phyloP scores from a whole-genome alignment of 1,140 invertebrate genomes.

The Drosophila nigrodunni region DNA sequence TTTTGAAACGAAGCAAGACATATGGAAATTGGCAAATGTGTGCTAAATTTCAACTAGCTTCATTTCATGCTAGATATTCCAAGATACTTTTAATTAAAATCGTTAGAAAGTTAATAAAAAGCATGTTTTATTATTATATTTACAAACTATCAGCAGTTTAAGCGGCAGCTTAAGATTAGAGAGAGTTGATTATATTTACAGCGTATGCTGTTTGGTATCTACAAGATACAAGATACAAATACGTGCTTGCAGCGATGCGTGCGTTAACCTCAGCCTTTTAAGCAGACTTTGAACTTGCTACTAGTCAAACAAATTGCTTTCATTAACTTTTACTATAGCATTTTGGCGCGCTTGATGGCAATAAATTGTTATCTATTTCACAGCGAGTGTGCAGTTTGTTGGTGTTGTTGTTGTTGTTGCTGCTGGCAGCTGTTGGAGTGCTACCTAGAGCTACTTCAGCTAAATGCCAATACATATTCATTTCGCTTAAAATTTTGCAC shows the following conservation, averaged over 20 bases:
- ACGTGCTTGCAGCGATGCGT: constrained; percentile 6
- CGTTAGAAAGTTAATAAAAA: too few relatives aligned
- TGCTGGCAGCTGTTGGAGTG: constrained; percentile 43
- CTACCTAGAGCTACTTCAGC: constrained; percentile 68
- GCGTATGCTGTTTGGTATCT: not conserved
- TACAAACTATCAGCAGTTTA: not conserved
- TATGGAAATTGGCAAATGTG: too few relatives aligned
- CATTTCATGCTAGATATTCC: too few relatives aligned
- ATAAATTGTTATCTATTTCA: constrained; percentile 77
- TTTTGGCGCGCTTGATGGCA: constrained; percentile 74
- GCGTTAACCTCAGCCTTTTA: constrained; percentile 19
- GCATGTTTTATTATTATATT: too few relatives aligned
- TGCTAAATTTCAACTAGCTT: too few relatives aligned
- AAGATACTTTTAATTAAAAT: too few relatives aligned
- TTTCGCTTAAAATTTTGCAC: constrained; percentile 79
- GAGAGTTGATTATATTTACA: constrained; percentile 1
- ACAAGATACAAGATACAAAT: not conserved
- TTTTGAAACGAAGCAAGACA: too few relatives aligned
- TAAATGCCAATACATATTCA: constrained; percentile 83
- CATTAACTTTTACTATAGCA: constrained; percentile 82
- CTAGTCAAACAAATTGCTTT: constrained; percentile 76
- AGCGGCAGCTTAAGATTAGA: not conserved
- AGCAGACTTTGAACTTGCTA: constrained; percentile 31
- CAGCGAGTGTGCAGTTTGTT: constrained; percentile 26
- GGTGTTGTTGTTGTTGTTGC: constrained; percentile 36